Conservation (phyloP, 2,797 vertebrate genomes). For the Poecile montanus region DNA sequence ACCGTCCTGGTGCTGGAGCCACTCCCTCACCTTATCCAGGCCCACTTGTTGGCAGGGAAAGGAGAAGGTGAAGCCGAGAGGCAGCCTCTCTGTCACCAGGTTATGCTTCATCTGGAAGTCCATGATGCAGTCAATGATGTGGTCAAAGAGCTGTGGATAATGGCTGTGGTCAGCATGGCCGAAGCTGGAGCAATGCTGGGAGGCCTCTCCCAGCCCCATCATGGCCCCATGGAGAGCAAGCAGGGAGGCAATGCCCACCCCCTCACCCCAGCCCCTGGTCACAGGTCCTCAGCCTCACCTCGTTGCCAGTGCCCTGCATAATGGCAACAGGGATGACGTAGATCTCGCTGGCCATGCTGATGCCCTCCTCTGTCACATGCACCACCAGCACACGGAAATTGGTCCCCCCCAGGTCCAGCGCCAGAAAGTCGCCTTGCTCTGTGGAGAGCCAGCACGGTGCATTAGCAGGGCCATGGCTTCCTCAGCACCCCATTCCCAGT, state of each 20-base stretch:
- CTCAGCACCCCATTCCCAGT: fast-evolving
- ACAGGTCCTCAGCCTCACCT: slow-evolving; percentile 39
- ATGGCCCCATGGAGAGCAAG: not conserved
- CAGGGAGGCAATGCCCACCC: not conserved
- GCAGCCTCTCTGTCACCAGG: slow-evolving; percentile 75
- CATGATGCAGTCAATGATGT: slow-evolving; percentile 82
- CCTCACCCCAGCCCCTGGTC: fast-evolving
- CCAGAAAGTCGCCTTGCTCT: slow-evolving; percentile 86
- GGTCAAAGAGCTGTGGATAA: slow-evolving; percentile 83
- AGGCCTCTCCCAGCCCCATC: not conserved
- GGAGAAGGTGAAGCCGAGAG: slow-evolving; percentile 90
- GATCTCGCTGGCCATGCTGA: slow-evolving; percentile 78
- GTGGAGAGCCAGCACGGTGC: not conserved
- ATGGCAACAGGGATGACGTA: slow-evolving; percentile 77
- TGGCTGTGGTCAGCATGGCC: fast-evolving
- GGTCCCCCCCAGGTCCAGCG: slow-evolving; percentile 87
- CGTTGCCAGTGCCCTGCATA: slow-evolving; percentile 73
- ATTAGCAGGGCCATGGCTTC: fast-evolving
- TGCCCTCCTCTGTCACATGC: slow-evolving; percentile 30
- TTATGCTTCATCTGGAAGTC: slow-evolving; percentile 81
- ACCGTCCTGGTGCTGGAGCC: not conserved
- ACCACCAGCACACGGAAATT: slow-evolving; percentile 87
- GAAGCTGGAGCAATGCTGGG: fast-evolving
- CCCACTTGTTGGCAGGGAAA: slow-evolving; percentile 88
- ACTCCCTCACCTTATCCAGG: slow-evolving; percentile 83